Evolutionary conservation across 1,140 invertebrate species (phyloP).

Genomic region (Cepaea nemoralis): DNA sequence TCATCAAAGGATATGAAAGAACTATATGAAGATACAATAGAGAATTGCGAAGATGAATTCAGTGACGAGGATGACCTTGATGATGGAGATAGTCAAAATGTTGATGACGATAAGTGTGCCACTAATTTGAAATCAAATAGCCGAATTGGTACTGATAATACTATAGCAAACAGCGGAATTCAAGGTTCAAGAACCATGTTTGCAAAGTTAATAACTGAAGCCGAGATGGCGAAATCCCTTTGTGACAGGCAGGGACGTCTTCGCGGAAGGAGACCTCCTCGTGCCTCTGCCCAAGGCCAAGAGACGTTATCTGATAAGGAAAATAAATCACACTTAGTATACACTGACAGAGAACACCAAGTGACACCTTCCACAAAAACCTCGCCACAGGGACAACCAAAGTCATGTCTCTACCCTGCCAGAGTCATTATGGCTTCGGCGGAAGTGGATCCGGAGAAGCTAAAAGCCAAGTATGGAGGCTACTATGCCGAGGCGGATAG

Average conservation of each 20-base stretch:
- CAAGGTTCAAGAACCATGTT: background rate
- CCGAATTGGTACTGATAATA: background rate
- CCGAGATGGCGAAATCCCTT: constrained; percentile 30
- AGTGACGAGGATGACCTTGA: background rate
- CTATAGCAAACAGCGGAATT: background rate
- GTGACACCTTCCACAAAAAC: background rate
- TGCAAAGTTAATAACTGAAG: background rate
- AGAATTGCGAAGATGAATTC: constrained; percentile 2
- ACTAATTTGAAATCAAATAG: background rate
- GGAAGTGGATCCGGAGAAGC: background rate
- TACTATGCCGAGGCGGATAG: constrained; percentile 41
- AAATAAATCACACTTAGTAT: background rate
- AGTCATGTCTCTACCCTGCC: background rate
- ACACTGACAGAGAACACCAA: background rate
- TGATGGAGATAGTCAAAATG: background rate
- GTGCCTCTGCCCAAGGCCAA: background rate
- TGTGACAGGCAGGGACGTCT: background rate
- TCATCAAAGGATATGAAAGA: background rate
- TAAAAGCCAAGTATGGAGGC: constrained; percentile 38
- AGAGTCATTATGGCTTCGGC: background rate
- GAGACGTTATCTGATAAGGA: background rate
- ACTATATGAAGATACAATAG: constrained; percentile 13
- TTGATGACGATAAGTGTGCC: background rate
- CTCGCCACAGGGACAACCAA: background rate
- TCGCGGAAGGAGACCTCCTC: background rate